Percentiles rank a stretch among this genome's conserved stretches.
phyloP scores from a whole-genome alignment of 2,888 invertebrate genomes.

The Tachina grossa region DNA sequence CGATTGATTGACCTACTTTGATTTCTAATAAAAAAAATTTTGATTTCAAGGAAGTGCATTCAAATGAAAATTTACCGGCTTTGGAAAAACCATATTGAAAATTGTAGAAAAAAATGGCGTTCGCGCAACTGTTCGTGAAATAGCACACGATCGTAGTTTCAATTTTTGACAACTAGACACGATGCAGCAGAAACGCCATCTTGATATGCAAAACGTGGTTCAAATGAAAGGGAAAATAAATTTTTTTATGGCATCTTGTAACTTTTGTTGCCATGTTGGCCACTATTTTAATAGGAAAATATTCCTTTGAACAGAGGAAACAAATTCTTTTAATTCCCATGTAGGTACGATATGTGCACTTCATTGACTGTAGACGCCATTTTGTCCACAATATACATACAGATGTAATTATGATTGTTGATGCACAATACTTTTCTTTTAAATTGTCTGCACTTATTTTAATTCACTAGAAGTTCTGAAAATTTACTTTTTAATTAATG shows the following conservation, averaged over 20 bases:
- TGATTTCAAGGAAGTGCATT: constrained; percentile 26
- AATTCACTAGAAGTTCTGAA: neutral
- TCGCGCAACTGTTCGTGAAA: constrained; percentile 38
- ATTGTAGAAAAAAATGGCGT: constrained; percentile 60
- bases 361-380: constrained; percentile 55
- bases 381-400: constrained; percentile 22
- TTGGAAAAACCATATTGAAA: neutral
- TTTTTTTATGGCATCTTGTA: constrained; percentile 4
- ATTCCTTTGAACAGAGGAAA: neutral
- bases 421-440: neutral
- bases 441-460: constrained; percentile 4
- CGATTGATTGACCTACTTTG: constrained; percentile 21
- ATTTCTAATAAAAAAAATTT: constrained; percentile 9
- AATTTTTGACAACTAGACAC: constrained; percentile 56
- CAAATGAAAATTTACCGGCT: constrained; percentile 57
- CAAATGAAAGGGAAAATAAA: constrained; percentile 50
- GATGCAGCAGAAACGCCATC: constrained; percentile 61
- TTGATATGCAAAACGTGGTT: constrained; percentile 63
- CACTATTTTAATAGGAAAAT: neutral
- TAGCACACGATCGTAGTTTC: constrained; percentile 36
- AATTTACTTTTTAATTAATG: neutral
- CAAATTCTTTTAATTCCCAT: neutral
- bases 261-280: constrained; percentile 58
- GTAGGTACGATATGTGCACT: neutral
- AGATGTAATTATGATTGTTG: neutral